Evolutionary conservation across 2,888 invertebrate genomes (phyloP).

Genomic region (Cheiracanthium punctorium): DNA sequence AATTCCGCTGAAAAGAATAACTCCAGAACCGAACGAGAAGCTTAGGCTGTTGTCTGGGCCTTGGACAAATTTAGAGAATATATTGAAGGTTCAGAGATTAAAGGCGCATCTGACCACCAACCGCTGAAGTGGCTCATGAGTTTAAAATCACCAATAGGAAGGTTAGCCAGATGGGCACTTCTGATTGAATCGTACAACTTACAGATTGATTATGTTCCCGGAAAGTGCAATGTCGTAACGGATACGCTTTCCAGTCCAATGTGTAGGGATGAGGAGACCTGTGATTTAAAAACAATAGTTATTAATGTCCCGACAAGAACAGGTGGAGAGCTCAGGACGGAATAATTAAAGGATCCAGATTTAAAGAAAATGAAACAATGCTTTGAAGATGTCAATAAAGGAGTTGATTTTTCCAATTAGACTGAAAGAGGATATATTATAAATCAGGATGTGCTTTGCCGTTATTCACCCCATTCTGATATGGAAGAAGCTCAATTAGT

Average conservation of each 20-base stretch:
- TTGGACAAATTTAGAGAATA: constrained; percentile 35
- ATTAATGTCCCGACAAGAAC: background rate
- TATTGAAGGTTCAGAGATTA: background rate
- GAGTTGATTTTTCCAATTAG: constrained; percentile 17
- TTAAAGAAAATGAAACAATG: constrained; percentile 24
- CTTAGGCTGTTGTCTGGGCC: constrained; percentile 60
- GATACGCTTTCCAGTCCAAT: background rate
- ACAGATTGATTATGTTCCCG: constrained; percentile 11
- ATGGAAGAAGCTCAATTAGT: constrained; percentile 27
- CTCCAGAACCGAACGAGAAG: constrained; percentile 51
- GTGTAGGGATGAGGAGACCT: background rate
- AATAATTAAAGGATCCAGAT: background rate
- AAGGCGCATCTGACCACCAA: constrained; percentile 18
- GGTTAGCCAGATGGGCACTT: too few species aligned
- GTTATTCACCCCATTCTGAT: background rate
- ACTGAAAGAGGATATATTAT: background rate
- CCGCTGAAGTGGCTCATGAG: constrained; percentile 16
- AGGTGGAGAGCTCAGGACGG: background rate
- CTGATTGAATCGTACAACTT: background rate
- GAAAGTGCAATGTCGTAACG: constrained; percentile 9
- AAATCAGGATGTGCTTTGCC: constrained; percentile 18
- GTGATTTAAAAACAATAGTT: background rate
- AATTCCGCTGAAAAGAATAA: constrained; percentile 49
- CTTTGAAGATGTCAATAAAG: constrained; percentile 49
- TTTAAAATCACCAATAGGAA: constrained; percentile 14